Percentiles rank a stretch among this genome's conserved stretches.
These are phyloP conservation scores for Sminthurides bifidus DNA, from an alignment of 1,140 invertebrate species.

Conservation along the genomic window DNA sequence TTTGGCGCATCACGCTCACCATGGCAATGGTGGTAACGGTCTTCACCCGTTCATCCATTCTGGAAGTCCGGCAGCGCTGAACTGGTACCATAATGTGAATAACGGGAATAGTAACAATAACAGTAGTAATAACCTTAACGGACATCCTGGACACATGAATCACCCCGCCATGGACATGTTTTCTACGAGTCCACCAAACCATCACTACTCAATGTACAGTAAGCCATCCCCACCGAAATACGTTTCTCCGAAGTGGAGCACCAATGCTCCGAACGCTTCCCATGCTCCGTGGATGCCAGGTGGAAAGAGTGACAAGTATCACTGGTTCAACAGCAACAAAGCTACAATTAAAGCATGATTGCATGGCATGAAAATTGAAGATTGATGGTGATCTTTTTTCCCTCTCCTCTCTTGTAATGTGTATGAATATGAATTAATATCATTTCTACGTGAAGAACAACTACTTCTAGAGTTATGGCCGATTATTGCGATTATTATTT, in stretches of 20 bases:
- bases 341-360: conserved; percentile 20
- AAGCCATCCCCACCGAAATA: conserved; percentile 26
- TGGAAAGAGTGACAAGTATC: conserved; percentile 23
- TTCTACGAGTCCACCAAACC: conserved; percentile 8
- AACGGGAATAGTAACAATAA: neutral
- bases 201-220: conserved; percentile 10
- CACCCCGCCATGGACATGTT: conserved; percentile 15
- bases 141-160: neutral
- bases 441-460: too few relatives aligned
- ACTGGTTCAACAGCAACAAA: conserved; percentile 24
- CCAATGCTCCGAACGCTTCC: conserved; percentile 8
- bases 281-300: conserved; percentile 11
- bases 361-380: neutral
- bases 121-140: neutral
- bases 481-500: too few relatives aligned
- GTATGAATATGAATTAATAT: too few relatives aligned
- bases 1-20: conserved; percentile 7
- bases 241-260: conserved; percentile 17
- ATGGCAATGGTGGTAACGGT: neutral
- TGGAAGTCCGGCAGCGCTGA: conserved; percentile 16
- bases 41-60: conserved; percentile 11
- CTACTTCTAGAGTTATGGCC: too few relatives aligned
- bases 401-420: too few relatives aligned
- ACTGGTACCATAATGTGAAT: conserved; percentile 16
- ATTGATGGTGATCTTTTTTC: conserved; percentile 1